Percentiles rank a stretch among this genome's conserved stretches.
Evolutionary conservation across 2,797 vertebrate genomes (phyloP).

Genomic region (Discoglossus pictus): DNA sequence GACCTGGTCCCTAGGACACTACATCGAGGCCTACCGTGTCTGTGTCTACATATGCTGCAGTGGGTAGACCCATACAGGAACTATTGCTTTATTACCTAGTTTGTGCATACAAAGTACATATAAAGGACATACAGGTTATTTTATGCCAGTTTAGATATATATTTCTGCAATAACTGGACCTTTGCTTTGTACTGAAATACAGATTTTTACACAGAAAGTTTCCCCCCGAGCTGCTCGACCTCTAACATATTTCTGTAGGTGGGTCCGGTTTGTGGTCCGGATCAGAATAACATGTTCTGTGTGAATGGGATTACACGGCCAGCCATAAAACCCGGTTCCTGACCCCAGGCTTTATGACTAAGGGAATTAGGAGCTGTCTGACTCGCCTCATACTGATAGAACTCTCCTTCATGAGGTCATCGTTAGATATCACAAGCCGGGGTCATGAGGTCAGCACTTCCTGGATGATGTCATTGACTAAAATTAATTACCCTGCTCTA

Average conservation of each 20-base stretch:
- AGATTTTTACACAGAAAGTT: too few relatives aligned
- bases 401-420: slow-evolving; percentile 43
- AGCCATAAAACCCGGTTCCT: slow-evolving; percentile 26
- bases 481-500: slow-evolving; percentile 28
- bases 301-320: slow-evolving; percentile 26
- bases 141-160: too few relatives aligned
- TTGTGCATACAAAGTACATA: too few relatives aligned
- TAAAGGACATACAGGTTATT: too few relatives aligned
- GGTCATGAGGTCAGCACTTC: slow-evolving; percentile 44
- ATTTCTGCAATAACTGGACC: too few relatives aligned
- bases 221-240: too few relatives aligned
- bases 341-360: slow-evolving; percentile 39
- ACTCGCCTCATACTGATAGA: slow-evolving; percentile 39
- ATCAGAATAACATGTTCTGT: slow-evolving; percentile 22
- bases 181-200: too few relatives aligned
- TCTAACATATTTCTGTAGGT: slow-evolving; percentile 10
- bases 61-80: too few relatives aligned
- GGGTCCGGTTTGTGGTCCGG: slow-evolving; percentile 11
- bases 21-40: too few relatives aligned
- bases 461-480: slow-evolving; percentile 39
- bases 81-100: too few relatives aligned
- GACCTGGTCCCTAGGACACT: too few relatives aligned
- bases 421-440: slow-evolving; percentile 30
- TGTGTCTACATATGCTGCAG: too few relatives aligned
- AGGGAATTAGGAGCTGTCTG: slow-evolving; percentile 36